Evolutionary conservation across 2,113 vertebrate genomes (phyloP), one percentile per base, ranked within the genome.

Genomic region (Stigmatopora argus): DNA sequence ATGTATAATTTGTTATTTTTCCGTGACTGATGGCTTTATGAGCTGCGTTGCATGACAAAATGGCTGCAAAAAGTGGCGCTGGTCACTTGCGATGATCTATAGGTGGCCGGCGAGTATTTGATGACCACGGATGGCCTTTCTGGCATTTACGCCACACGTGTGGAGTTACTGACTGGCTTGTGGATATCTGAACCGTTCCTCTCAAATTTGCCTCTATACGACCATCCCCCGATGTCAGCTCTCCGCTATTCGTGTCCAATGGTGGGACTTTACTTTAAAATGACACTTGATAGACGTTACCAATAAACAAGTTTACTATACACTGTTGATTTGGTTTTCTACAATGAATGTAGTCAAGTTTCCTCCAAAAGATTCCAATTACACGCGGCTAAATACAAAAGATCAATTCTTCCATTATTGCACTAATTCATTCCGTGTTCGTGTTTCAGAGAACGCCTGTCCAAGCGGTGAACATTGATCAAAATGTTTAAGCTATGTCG

Each of bases 401-500:
- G n/a, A n/a, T n/a, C n/a, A n/a, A n/a, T n/a, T n/a, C n/a, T n/a
- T n/a, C n/a, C n/a, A n/a, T n/a, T n/a, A n/a, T n/a, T n/a, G n/a
- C n/a, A n/a, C n/a, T n/a, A n/a, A n/a, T n/a, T n/a, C n/a, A n/a
- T n/a, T n/a, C n/a, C n/a, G n/a, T n/a, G n/a, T n/a, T n/a, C n/a
- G 45, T 47, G 21, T 47, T 62, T 53, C 38, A 15, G 17, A 85
- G 79, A 67, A 34, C 69, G 65, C 26, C 55, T 71, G 61, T 67
- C 52, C 46, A 48, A 26, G 9, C 35, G 38, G 57, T 38, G 35
- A 34, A 59, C 69, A 8, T 55, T 6, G 23, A 4, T 55, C 70
- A 84, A 71, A 62, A 91, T 90, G 89, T 81, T 85, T 76, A 89
- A 86, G 72, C 84, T 88, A 73, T 56, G 75, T 13, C 85, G 80